These are phyloP conservation scores for Polypedilum vanderplanki DNA, from an alignment of 1,140 invertebrate species.

Conservation along the genomic window DNA sequence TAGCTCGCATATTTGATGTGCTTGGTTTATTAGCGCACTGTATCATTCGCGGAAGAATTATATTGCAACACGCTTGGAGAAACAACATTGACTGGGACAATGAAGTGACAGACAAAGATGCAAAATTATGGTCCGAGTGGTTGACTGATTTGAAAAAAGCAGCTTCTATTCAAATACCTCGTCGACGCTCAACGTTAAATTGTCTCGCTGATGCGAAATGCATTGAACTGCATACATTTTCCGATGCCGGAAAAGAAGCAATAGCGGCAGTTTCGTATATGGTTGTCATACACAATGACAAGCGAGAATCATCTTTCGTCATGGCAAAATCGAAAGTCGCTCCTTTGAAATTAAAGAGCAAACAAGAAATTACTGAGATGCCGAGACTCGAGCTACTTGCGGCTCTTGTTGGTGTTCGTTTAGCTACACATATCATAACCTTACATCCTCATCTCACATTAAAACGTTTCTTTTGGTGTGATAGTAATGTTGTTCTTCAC, in stretches of 20 bases:
- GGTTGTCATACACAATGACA: background rate
- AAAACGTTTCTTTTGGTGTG: conserved; percentile 36
- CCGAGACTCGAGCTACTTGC: background rate
- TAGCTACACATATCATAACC: background rate
- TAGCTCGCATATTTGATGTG: conserved; percentile 37
- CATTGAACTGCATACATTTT: background rate
- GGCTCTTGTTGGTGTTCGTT: background rate
- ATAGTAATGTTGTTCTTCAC: conserved; percentile 38
- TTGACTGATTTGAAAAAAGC: background rate
- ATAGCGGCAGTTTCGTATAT: background rate
- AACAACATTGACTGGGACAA: background rate
- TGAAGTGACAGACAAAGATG: background rate
- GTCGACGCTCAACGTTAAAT: background rate
- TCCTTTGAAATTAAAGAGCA: background rate
- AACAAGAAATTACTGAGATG: background rate
- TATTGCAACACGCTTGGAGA: conserved; percentile 37
- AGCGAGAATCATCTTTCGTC: background rate
- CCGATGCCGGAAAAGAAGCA: background rate
- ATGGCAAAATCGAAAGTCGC: background rate
- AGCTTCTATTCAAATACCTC: background rate
- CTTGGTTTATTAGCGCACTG: conserved; percentile 36
- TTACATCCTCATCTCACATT: conserved; percentile 27
- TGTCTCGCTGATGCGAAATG: background rate
- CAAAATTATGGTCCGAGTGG: background rate
- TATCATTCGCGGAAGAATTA: conserved; percentile 34